Conservation (phyloP, 2,888 invertebrate species). For the Pedicia rivosa region DNA sequence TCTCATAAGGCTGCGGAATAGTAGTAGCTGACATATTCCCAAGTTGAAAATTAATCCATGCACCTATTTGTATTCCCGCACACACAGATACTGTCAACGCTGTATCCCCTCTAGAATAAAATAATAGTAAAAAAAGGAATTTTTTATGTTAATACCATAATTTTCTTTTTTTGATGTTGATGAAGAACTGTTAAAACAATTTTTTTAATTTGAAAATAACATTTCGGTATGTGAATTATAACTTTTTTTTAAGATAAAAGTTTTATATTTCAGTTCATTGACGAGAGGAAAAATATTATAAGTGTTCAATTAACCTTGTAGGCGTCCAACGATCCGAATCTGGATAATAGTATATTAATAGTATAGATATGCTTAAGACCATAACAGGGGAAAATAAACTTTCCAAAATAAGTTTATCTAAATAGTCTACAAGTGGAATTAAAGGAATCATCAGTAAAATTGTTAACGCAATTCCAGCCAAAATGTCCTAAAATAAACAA, state of each 20-base stretch:
- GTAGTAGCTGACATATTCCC: constrained; percentile 48
- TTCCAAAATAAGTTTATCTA: constrained; percentile 57
- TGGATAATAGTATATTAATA: constrained; percentile 64
- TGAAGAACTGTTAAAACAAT: neutral
- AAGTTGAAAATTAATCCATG: constrained; percentile 71
- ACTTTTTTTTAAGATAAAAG: too few relatives aligned
- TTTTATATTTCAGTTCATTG: too few relatives aligned
- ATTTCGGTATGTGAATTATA: too few relatives aligned
- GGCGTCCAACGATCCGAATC: constrained; percentile 78
- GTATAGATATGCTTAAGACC: constrained; percentile 44
- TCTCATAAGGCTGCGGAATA: constrained; percentile 51
- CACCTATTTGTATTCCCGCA: constrained; percentile 59
- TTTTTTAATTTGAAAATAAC: neutral
- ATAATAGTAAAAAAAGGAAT: too few relatives aligned
- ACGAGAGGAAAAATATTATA: too few relatives aligned
- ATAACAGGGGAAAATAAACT: constrained; percentile 45
- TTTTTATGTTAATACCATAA: neutral
- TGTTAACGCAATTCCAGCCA: constrained; percentile 60
- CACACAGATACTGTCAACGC: constrained; percentile 73
- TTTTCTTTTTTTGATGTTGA: constrained; percentile 1
- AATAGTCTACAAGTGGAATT: constrained; percentile 54
- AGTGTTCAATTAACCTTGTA: constrained; percentile 64
- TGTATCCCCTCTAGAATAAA: constrained; percentile 63
- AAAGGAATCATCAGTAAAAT: constrained; percentile 49
- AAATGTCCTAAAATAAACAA: constrained; percentile 50